These are phyloP conservation scores for Neopelma chrysocephalum DNA, from an alignment of 2,797 vertebrate genomes.

Conservation along the genomic window DNA sequence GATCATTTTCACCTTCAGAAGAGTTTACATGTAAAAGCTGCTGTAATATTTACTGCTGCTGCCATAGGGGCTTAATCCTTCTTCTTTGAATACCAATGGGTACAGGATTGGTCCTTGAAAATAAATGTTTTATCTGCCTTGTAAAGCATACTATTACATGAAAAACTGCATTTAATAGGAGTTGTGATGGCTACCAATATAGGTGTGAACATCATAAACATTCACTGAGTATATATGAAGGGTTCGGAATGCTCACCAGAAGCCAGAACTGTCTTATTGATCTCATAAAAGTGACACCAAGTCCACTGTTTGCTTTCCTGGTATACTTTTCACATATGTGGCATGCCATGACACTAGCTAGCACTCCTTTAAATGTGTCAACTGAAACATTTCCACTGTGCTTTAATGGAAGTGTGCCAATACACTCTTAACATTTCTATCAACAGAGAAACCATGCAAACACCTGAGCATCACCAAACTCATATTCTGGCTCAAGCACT, in stretches of 20 bases:
- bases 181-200: background rate
- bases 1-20: background rate
- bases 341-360: background rate
- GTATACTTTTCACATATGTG: background rate
- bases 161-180: background rate
- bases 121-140: background rate
- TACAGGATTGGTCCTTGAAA: background rate
- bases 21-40: background rate
- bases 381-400: background rate
- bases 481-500: background rate
- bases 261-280: background rate
- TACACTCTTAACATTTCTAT: background rate
- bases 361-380: background rate
- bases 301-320: background rate
- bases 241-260: background rate
- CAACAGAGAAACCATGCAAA: background rate
- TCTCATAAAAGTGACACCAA: background rate
- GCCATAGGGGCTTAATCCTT: background rate
- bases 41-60: conserved; percentile 3
- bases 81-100: background rate
- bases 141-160: background rate
- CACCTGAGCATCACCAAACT: background rate
- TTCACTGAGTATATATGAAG: background rate
- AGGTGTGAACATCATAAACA: background rate
- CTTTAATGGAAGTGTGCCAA: background rate